Evolutionary conservation across 1,140 invertebrate species (phyloP), one percentile per base, ranked within the genome.

Genomic region (Zaprionus ornatus): DNA sequence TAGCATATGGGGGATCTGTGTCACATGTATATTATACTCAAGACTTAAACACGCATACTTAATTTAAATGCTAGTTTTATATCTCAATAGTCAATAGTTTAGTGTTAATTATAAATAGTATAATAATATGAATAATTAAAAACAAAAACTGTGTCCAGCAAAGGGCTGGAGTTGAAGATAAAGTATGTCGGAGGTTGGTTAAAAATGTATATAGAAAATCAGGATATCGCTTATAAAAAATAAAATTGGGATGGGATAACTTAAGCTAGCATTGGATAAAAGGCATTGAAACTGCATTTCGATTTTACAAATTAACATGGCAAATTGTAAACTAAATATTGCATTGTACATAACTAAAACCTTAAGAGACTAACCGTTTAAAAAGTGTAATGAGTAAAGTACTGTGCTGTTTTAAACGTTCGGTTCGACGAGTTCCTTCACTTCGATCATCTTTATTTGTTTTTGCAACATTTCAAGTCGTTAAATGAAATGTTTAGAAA

Each of bases 31-130:
- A 35, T 80, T 79, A 72, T 80, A 50, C 69, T 78, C 76, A 79
- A 81, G 66, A 85, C 82, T 68, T 85, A 82, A 77, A 77, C 80
- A 87, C 72, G 74, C 84, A 65, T 62, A 73, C 80, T 87, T 88
- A 70, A 25, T 65, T 64, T 77, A 69, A 80, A 83, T 77, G 74
- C 84, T 88, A 90, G 81, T 79, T 84, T 81, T 79, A 90, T 90
- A 90, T 85, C 79, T 90, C 85, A 90, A 90, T 90, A 90, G 86
- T 90, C 82, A 88, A 90, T 90, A 90, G 85, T 90, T 90, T 85
- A 85, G 79, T 62, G 84, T 90, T 65, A 75, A 64, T 82, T 85
- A 90, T 85, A 90, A 85, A 90, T 90, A 85, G 76, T 85, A 82
- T 73, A 90, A 90, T 88, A 88, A 90, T 77, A 54, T 72, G 60